These are phyloP conservation scores for Sphinx pinastri DNA, from an alignment of 2,888 invertebrate genomes.

Conservation along the genomic window DNA sequence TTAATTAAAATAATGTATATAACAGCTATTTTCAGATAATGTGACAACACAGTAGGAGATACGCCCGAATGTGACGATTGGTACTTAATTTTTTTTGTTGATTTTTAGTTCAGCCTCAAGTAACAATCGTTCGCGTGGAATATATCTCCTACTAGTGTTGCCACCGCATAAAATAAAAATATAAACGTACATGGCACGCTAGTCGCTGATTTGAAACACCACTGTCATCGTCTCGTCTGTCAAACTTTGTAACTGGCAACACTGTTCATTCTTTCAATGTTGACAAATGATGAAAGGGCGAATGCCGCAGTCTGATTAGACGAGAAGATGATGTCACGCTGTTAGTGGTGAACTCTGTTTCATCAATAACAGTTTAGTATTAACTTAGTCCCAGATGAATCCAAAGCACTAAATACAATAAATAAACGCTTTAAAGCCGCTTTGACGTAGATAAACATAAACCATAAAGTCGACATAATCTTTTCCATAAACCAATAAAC, in stretches of 20 bases:
- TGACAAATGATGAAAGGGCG: conserved; percentile 42
- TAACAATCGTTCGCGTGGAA: conserved; percentile 71
- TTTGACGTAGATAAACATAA: conserved; percentile 39
- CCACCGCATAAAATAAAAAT: conserved; percentile 63
- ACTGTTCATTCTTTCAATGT: conserved; percentile 39
- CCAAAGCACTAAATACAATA: conserved; percentile 68
- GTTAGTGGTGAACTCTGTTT: conserved; percentile 62
- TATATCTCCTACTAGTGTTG: conserved; percentile 72
- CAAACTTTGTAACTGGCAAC: conserved; percentile 46
- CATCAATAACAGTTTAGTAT: conserved; percentile 60
- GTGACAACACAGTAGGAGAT: conserved; percentile 82
- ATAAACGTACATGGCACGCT: conserved; percentile 78
- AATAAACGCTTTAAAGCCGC: conserved; percentile 41
- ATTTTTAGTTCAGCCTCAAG: conserved; percentile 47
- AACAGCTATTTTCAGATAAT: conserved; percentile 58
- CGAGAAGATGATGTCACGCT: conserved; percentile 69
- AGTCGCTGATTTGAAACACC: conserved; percentile 82
- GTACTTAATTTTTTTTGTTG: conserved; percentile 54
- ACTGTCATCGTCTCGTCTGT: conserved; percentile 76
- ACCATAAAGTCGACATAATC: conserved; percentile 31
- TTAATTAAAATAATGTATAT: conserved; percentile 35
- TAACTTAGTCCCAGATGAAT: conserved; percentile 76
- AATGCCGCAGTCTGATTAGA: conserved; percentile 58
- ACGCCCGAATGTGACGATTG: conserved; percentile 70
- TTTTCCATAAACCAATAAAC: conserved; percentile 13